Conservation (phyloP, 2,888 invertebrate genomes). For the Lasius platythorax region DNA sequence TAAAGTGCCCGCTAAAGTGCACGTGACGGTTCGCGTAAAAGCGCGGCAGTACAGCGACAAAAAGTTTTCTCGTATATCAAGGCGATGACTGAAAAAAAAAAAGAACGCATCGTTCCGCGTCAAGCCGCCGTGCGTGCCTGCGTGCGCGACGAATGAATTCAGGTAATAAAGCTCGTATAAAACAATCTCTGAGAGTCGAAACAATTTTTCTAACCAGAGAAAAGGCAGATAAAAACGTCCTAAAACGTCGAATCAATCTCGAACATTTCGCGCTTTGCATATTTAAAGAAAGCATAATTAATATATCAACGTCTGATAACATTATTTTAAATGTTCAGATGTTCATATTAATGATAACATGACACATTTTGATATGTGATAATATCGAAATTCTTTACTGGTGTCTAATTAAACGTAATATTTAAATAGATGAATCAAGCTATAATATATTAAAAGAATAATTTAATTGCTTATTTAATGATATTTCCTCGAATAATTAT, state of each 20-base stretch:
- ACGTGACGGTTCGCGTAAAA: slow-evolving; percentile 16
- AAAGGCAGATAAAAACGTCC: too few species aligned
- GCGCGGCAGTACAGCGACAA: slow-evolving; percentile 26
- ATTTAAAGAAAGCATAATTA: background rate
- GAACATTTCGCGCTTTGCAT: background rate
- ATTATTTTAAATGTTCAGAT: background rate
- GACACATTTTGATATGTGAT: background rate
- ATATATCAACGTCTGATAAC: background rate
- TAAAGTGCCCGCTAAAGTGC: slow-evolving; percentile 26
- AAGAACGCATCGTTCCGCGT: slow-evolving; percentile 5
- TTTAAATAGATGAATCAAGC: slow-evolving; percentile 2
- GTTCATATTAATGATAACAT: background rate
- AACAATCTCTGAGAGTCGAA: slow-evolving; percentile 15
- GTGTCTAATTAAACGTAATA: slow-evolving; percentile 23
- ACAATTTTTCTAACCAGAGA: slow-evolving; percentile 11
- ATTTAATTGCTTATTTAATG: slow-evolving; percentile 25
- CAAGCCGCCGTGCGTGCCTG: slow-evolving; percentile 18
- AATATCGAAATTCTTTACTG: background rate
- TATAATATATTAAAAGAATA: background rate
- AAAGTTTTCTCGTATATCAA: slow-evolving; percentile 61
- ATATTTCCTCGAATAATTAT: slow-evolving; percentile 19
- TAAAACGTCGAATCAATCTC: background rate
- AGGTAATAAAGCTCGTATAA: background rate
- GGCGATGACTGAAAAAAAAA: slow-evolving; percentile 7
- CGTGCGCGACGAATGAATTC: slow-evolving; percentile 55